Evolutionary conservation across 2,888 invertebrate genomes (phyloP).

Genomic region (Ypsolopha scabrella): DNA sequence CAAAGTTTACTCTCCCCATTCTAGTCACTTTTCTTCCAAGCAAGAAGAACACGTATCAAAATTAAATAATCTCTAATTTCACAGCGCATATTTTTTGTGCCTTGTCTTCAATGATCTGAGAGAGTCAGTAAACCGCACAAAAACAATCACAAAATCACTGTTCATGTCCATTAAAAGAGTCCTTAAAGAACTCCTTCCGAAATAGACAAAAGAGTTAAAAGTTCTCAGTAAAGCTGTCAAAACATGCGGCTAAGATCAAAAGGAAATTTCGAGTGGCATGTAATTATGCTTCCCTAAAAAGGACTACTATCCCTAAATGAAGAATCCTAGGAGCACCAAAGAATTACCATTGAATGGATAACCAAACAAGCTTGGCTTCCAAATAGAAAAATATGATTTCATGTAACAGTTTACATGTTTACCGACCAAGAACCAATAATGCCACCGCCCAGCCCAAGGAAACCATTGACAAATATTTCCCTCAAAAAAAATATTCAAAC

Average conservation of each 20-base stretch:
- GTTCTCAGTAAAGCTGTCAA: slow-evolving; percentile 4
- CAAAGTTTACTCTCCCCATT: too few species aligned
- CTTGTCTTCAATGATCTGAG: too few species aligned
- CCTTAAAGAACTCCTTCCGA: not conserved
- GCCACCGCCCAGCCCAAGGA: slow-evolving; percentile 1
- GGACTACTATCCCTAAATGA: not conserved
- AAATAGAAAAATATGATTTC: too few species aligned
- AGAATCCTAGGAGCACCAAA: not conserved
- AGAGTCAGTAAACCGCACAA: not conserved
- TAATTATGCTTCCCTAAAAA: not conserved
- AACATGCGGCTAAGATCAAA: slow-evolving; percentile 2
- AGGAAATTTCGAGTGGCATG: not conserved
- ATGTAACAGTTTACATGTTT: not conserved
- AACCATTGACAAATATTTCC: not conserved
- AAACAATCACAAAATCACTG: not conserved
- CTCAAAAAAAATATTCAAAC: not conserved
- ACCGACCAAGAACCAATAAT: not conserved
- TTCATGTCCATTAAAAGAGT: not conserved
- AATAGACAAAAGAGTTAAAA: not conserved
- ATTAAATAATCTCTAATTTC: too few species aligned
- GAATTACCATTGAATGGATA: too few species aligned
- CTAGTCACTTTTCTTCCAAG: too few species aligned
- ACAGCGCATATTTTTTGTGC: too few species aligned
- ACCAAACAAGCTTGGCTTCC: too few species aligned
- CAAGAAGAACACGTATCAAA: too few species aligned